These are phyloP conservation scores for Chouioia cunea DNA, from an alignment of 2,888 invertebrate genomes.

Conservation along the genomic window DNA sequence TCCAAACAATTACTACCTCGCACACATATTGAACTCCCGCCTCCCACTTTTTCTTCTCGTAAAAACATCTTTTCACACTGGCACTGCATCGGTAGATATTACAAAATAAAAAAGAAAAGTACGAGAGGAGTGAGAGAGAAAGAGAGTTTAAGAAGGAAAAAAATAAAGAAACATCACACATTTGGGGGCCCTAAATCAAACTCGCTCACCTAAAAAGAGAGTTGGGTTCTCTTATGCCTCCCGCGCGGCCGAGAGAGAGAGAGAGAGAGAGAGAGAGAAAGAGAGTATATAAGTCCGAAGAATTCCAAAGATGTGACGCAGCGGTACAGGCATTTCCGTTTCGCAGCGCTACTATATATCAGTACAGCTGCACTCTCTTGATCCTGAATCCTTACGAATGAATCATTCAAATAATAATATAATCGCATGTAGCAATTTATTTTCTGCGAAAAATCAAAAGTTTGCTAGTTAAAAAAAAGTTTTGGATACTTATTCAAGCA, in stretches of 20 bases:
- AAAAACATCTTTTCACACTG: neutral
- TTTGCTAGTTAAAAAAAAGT: too few relatives aligned
- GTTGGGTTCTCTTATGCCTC: too few relatives aligned
- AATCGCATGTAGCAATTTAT: too few relatives aligned
- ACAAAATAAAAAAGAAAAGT: conserved; percentile 7
- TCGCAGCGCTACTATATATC: too few relatives aligned
- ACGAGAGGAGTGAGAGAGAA: conserved; percentile 10
- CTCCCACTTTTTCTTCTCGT: neutral
- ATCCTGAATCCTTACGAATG: too few relatives aligned
- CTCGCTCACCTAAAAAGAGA: neutral
- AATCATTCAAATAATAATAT: too few relatives aligned
- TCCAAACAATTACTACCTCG: conserved; percentile 29
- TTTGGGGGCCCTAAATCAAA: conserved; percentile 24
- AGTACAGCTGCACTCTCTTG: neutral
- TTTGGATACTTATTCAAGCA: too few relatives aligned
- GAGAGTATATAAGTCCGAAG: conserved; percentile 52
- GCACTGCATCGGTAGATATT: neutral
- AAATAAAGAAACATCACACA: neutral
- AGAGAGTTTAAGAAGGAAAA: neutral
- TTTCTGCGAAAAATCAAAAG: too few relatives aligned
- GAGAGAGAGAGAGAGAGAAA: conserved; percentile 9
- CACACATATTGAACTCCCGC: neutral
- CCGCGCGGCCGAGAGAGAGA: conserved; percentile 10
- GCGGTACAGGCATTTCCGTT: conserved; percentile 66
- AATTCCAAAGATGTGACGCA: conserved; percentile 66